phyloP scores from a whole-genome alignment of 2,113 vertebrate species.

The Coturnix japonica region DNA sequence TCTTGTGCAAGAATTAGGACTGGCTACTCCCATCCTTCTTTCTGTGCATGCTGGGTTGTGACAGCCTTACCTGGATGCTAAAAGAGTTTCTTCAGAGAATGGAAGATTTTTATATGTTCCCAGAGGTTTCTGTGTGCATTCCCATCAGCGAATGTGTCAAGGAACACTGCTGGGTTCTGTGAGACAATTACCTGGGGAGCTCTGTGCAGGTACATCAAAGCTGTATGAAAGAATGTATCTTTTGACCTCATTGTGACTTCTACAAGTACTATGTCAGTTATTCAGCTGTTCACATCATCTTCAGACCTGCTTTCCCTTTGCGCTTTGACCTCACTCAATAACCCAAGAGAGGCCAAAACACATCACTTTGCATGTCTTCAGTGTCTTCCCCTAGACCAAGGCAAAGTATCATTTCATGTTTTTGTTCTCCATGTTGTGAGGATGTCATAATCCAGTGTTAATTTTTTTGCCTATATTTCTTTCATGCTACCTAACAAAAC shows the following conservation, averaged over 20 bases:
- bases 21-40: rapidly evolving
- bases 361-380: background rate
- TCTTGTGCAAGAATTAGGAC: background rate
- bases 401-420: background rate
- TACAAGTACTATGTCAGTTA: background rate
- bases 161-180: background rate
- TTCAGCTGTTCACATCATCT: background rate
- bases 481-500: background rate
- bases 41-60: background rate
- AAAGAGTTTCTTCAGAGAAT: background rate
- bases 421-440: background rate
- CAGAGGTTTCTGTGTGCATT: background rate
- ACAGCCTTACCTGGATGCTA: background rate
- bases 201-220: background rate
- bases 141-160: background rate
- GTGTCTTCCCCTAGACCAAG: background rate
- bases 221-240: background rate
- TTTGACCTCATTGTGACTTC: background rate
- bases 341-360: background rate
- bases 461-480: background rate
- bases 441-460: background rate
- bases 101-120: background rate
- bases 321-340: background rate
- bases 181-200: background rate
- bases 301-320: background rate